Base-by-base conservation (phyloP, 2,797 vertebrate genomes). In the Pygocentrus nattereri region DNA sequence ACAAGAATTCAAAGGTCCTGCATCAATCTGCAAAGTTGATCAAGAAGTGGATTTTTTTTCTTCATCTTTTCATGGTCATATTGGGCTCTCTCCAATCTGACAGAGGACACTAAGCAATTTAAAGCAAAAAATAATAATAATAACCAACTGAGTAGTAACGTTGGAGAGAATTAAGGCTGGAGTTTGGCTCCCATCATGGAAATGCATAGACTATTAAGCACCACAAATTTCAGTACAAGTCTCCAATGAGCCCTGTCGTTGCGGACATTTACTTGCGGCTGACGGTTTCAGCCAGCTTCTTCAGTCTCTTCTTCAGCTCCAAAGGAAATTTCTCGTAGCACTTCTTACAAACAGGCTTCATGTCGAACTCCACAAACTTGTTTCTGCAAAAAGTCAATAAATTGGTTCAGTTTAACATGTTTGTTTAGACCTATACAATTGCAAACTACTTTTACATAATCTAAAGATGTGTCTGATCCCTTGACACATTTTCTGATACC, bases 331-430 rank as follows among this genome's bases (percentile, higher is more conserved):
- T 99, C 93, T 99, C 98, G 0, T 99, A 99, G 91, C 98, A 99
- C 89, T 98, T 99, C 95, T 99, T 99, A 93, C 98, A 99, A 89
- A 99, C 98, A 4, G 98, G 98, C 89, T 99, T 99, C 98, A 99
- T 99, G 93, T 99, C 98, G 94, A 99, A 99, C 92, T 99, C 98
- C 90, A 99, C 98, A 93, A 99, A 99, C 92, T 99, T 99, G 95
- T 99, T 99, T 94, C 98, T 99, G 91, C 81, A 85, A 87, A 87
- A 82, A 41, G 30, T 8, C 23, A 78, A 2, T 1, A 76, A 13
- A 23, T 16, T 67, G 34, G 27, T 19, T n/a, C 8, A 16, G 4
- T 58, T 38, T 25, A 34, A 61, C 18, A 68, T 38, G 31, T 38
- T 44, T 19, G 31, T 50, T 59, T 61, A 23, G 12, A 2, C 23